Base-by-base conservation (phyloP, 2,797 vertebrate genomes). In the Anisognathus igniventris region DNA sequence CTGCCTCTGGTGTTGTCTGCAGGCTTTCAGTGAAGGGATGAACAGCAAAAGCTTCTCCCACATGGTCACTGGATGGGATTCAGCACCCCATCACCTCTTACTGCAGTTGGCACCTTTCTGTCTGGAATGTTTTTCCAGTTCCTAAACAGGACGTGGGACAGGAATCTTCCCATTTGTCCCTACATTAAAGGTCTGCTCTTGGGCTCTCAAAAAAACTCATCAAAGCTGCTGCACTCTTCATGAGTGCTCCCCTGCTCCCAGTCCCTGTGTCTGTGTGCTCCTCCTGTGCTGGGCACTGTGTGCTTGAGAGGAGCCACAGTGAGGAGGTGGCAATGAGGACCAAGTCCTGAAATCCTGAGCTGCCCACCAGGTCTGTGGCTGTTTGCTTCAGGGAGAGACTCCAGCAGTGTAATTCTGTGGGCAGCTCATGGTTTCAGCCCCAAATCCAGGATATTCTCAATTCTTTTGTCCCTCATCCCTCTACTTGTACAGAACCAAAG, bases 131-230 rank as follows among this genome's bases (percentile, higher is more conserved):
- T 44, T 16, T 33, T 72, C 42, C 27, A 39, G 0, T 45, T 86
- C 35, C 37, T 20, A 27, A 62, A 11, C 1, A 56, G 47, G 33
- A 24, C 42, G 20, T 17, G 12, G 42, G 35, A 56, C 60, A 44
- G 27, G 62, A 62, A 39, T 74, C 50, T 58, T 90, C 44, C 58
- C 31, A 18, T 66, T 83, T 86, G 21, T 54, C 24, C 27, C 24
- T 51, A 1, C 12, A 1, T 7, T 21, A 33, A 39, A 68, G 19
- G 15, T 66, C n/a, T 70, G 2, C 0, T 65, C 31, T n/a, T 60
- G 37, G 42, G 35, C 62, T 86, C 37, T 28, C 18, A 18, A 7
- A 33, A 61, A 56, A 56, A 62, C 64, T 30, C 22, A 14, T 6
- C 30, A 68, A 48, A 78, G 73, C 71, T 33, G 57, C 17, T 30